Conservation (phyloP, 2,888 invertebrate genomes). For the Hololepta plana region DNA sequence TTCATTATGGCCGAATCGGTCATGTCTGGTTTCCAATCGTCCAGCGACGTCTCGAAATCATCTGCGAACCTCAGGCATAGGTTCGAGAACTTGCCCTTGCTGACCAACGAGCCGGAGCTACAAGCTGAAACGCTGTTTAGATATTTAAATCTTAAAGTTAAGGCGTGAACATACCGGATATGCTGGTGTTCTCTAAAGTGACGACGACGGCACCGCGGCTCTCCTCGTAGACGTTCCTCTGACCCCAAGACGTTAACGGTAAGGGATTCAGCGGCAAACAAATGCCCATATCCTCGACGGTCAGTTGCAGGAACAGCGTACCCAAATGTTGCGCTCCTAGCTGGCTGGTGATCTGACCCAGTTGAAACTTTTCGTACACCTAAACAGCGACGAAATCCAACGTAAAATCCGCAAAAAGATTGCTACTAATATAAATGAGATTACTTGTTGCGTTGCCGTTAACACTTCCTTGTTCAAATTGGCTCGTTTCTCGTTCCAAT, state of each 20-base stretch:
- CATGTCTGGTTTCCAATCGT: conserved; percentile 92
- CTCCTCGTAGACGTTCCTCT: conserved; percentile 54
- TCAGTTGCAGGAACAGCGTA: conserved; percentile 81
- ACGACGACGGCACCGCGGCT: conserved; percentile 85
- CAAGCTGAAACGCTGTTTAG: conserved; percentile 43
- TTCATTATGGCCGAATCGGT: conserved; percentile 66
- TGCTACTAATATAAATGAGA: conserved; percentile 1
- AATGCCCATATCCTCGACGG: conserved; percentile 93
- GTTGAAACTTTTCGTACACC: conserved; percentile 55
- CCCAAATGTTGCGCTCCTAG: conserved; percentile 64
- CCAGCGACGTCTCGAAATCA: conserved; percentile 89
- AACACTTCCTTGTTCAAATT: conserved; percentile 79
- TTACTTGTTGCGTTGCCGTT: conserved; percentile 46
- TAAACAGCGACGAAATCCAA: conserved; percentile 2
- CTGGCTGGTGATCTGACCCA: conserved; percentile 62
- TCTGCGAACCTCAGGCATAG: conserved; percentile 90
- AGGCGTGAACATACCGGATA: conserved; percentile 33
- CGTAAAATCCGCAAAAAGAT: conserved; percentile 2
- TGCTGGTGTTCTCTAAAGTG: conserved; percentile 90
- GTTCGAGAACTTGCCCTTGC: conserved; percentile 79
- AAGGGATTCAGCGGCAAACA: conserved; percentile 80
- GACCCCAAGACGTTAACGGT: conserved; percentile 50
- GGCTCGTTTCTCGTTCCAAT: conserved; percentile 93
- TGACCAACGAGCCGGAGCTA: conserved; percentile 88
- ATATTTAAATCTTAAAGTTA: conserved; percentile 1